Conservation (phyloP, 2,113 vertebrate genomes). For the Heterotis niloticus region DNA sequence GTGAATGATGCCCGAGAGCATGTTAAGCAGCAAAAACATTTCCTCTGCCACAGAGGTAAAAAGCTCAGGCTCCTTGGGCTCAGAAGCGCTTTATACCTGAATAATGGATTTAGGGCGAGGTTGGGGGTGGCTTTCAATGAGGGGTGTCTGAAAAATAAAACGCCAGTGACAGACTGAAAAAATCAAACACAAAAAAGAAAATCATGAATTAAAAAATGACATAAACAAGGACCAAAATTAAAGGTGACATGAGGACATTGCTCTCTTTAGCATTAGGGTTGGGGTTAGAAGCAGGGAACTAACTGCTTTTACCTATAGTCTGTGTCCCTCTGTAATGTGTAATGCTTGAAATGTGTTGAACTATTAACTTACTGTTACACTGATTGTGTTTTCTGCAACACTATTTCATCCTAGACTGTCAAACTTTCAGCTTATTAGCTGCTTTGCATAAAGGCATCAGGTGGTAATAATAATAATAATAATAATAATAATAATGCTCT, state of each 20-base stretch:
- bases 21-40: background rate
- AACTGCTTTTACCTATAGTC: too few relatives aligned
- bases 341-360: too few relatives aligned
- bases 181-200: slow-evolving; percentile 38
- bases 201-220: slow-evolving; percentile 7
- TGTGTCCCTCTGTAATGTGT: too few relatives aligned
- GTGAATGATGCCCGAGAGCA: too few relatives aligned
- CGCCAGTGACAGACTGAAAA: slow-evolving; percentile 49
- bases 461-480: background rate
- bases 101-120: slow-evolving; percentile 76
- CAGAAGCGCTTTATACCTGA: slow-evolving; percentile 73
- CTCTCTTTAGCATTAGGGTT: background rate
- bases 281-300: too few relatives aligned
- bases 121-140: slow-evolving; percentile 80
- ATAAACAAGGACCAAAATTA: background rate
- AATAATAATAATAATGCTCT: too few relatives aligned
- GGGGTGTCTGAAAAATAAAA: slow-evolving; percentile 79
- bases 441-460: too few relatives aligned
- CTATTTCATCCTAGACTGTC: too few relatives aligned
- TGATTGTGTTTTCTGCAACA: too few relatives aligned
- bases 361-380: too few relatives aligned
- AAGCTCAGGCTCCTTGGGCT: background rate
- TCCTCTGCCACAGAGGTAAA: background rate
- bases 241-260: background rate
- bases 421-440: too few relatives aligned